Evolutionary conservation across 1,140 invertebrate species (phyloP), one percentile per base, ranked within the genome.

Genomic region (Hyposmocoma kahamanoa): DNA sequence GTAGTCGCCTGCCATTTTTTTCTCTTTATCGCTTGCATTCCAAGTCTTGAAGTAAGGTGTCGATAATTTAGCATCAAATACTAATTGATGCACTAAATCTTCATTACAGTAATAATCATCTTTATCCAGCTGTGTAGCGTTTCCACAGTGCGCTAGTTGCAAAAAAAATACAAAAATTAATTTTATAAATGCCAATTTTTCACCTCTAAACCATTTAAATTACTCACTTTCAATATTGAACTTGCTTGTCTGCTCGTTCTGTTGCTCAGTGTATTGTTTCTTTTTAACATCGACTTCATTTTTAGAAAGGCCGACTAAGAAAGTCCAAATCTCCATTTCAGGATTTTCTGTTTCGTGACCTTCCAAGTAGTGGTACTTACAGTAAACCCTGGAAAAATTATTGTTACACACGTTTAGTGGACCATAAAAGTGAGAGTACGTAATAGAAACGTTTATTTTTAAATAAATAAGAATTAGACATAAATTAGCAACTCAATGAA

Each of bases 1-100:
- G 56, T 93, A 95, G n/a, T 77, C 67, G 32, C 86, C 65, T 1
- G 91, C 89, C 1, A 93, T 62, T 9, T 87, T 81, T n/a, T 67
- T 76, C 38, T 89, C 83, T 34, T 85, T 75, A 0, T 87, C 70
- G 10, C 86, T 87, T 8, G 87, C 82, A 1, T 87, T 78, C 87
- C 90, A 91, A 15, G 80, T 76, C 26, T 88, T 86, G 52, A 94
- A 96, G 50, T 90, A 91, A 1, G 88, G 88, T 34, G 94, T 89
- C 0, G 95, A 95, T 0, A 93, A 89, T 72, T 92, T 94, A 0
- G 96, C 96, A 72, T 97, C 96, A 70, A 97, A 96, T 3, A 97
- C 91, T 13, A 97, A 77, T 50, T 95, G 87, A 53, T 96, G 91
- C 39, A 97, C 91, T 22, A 97, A 79, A 62, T 97, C 93, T 69